A percentile compares a stretch with the other conserved stretches of the same genome.
Conservation (phyloP, 2,797 vertebrate genomes). For the Mustela erminea region DNA sequence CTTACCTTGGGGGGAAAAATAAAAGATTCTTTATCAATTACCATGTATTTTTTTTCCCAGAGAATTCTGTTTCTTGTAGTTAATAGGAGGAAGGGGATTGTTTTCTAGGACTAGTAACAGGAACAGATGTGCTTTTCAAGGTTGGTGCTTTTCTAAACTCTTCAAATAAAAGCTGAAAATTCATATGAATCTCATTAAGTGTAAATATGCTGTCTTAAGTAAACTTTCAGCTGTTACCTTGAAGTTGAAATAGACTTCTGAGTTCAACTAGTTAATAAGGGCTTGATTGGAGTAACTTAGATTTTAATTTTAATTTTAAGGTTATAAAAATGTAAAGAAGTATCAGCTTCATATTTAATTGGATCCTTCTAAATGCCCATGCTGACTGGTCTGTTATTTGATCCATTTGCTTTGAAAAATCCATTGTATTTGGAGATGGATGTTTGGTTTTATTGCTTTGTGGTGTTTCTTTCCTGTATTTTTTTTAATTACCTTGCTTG, state of each 20-base stretch:
- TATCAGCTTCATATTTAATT: conserved; percentile 66
- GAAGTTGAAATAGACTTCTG: conserved; percentile 75
- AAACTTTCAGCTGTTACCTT: conserved; percentile 75
- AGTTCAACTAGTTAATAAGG: conserved; percentile 60
- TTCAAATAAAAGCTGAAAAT: conserved; percentile 79
- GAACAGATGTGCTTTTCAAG: conserved; percentile 87
- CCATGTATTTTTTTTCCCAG: conserved; percentile 57
- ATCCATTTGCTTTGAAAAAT: conserved; percentile 74
- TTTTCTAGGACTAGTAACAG: conserved; percentile 78
- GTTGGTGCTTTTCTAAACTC: conserved; percentile 80
- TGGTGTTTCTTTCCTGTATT: neutral
- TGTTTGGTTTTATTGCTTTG: conserved; percentile 59
- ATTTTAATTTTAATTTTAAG: conserved; percentile 66
- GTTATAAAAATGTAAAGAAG: conserved; percentile 62
- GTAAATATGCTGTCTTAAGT: conserved; percentile 78
- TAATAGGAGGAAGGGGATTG: conserved; percentile 68
- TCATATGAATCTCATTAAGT: conserved; percentile 83
- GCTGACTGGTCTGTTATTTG: conserved; percentile 43
- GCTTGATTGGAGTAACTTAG: neutral
- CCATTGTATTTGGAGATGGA: neutral
- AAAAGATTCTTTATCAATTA: conserved; percentile 24
- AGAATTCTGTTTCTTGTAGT: conserved; percentile 49
- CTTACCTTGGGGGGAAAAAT: conserved; percentile 25
- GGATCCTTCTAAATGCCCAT: conserved; percentile 47
- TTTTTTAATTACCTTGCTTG: conserved; percentile 77